Evolutionary conservation across 2,113 vertebrate species (phyloP), one percentile per base, ranked within the genome.

Genomic region (Eira barbara): DNA sequence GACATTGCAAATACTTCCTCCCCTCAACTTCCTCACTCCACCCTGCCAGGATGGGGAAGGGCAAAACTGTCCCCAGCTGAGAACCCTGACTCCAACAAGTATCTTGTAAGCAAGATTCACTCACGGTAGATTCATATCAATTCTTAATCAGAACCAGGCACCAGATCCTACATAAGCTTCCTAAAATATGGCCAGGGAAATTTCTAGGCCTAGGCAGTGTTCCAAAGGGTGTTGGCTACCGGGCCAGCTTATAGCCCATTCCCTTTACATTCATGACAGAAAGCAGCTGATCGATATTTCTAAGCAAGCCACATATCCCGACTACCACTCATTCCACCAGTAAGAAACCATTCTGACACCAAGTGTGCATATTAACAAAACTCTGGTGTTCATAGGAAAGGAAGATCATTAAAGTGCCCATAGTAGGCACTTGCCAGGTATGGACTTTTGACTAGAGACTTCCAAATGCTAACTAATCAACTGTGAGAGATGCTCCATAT

Each of bases 391-490:
- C 89, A 88, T 7, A 78, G 63, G 59, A 59, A 45, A 78, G 89
- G 88, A 94, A 86, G 65, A 61, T 91, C 67, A 79, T 31, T 73
- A 23, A 91, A 86, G 45, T 36, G 59, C 31, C 6, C 39, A 11
- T 29, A 88, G 47, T 4, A 42, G 57, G 49, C 89, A 79, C 79
- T 95, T 93, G 13, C 42, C 59, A 65, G 45, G 10, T 67, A 81
- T 18, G 25, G 23, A 47, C 49, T 93, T 96, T 78, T 96, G 71
- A 96, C 81, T 65, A 81, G 69, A 88, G 45, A 96, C 31, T 91
- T 69, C 91, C 84, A 81, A 67, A 93, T 4, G n/a, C 36, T 47
- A 90, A 69, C 27, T 42, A 55, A 69, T 7, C 20, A 81, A 63
- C 27, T 63, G 11, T 76, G 45, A 14, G 17, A 76, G 47, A 85